Percentiles rank a stretch among this genome's conserved stretches.
phyloP scores from a whole-genome alignment of 1,140 invertebrate species.

The Conopomorpha cramerella region DNA sequence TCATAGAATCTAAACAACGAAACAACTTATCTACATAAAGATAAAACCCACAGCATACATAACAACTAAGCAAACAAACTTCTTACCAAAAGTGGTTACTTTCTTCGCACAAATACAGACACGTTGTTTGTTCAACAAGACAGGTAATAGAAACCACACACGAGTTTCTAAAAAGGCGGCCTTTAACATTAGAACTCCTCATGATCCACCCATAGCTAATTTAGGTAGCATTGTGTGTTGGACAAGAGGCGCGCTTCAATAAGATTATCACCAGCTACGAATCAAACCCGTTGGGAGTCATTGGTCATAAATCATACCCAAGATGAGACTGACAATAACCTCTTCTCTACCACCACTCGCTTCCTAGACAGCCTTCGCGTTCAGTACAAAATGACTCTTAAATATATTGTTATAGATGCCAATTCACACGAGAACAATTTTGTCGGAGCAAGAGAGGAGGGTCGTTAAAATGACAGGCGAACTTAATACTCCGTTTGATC shows the following conservation, averaged over 20 bases:
- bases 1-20: no score
- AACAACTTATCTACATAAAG: no score
- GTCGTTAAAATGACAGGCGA: constrained; percentile 55
- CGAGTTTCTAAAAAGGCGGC: neutral
- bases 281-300: constrained; percentile 55
- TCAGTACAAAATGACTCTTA: no score
- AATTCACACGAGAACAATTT: constrained; percentile 14
- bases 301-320: constrained; percentile 58
- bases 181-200: constrained; percentile 6
- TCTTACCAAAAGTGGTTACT: no score
- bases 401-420: no score
- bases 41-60: no score
- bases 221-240: constrained; percentile 57
- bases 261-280: constrained; percentile 50
- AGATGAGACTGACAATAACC: constrained; percentile 50
- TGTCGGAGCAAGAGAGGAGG: constrained; percentile 16
- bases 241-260: constrained; percentile 44
- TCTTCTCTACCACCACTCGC: constrained; percentile 32
- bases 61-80: no score
- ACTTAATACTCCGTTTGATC: constrained; percentile 59
- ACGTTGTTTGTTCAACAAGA: no score
- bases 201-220: constrained; percentile 48
- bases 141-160: constrained; percentile 2
- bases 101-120: no score
- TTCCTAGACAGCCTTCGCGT: no score